Percentiles rank a stretch among this genome's conserved stretches.
phyloP scores from a whole-genome alignment of 2,797 vertebrate genomes.

The Rachycentron canadum region DNA sequence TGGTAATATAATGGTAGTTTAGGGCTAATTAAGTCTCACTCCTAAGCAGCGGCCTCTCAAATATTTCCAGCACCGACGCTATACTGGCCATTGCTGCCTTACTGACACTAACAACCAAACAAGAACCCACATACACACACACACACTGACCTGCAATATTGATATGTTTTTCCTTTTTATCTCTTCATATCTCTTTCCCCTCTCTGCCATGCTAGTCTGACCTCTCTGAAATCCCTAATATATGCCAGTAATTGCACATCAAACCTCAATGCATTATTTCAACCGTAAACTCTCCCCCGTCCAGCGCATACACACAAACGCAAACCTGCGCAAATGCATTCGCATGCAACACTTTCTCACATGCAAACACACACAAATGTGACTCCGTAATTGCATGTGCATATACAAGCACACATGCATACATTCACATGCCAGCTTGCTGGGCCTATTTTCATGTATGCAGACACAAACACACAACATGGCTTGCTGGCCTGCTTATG shows the following conservation, averaged over 20 bases:
- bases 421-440: conserved; percentile 44
- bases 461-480: conserved; percentile 51
- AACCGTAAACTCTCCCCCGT: conserved; percentile 38
- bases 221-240: conserved; percentile 95
- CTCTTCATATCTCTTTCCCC: conserved; percentile 88
- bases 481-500: conserved; percentile 57
- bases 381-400: conserved; percentile 59
- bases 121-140: neutral
- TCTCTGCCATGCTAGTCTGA: conserved; percentile 81
- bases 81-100: conserved; percentile 2
- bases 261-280: conserved; percentile 93
- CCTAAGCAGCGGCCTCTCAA: conserved; percentile 84
- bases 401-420: conserved; percentile 60
- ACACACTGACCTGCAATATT: conserved; percentile 82
- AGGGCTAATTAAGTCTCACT: conserved; percentile 10
- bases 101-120: conserved; percentile 13
- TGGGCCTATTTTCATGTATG: conserved; percentile 42
- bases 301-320: conserved; percentile 30
- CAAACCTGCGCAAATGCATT: conserved; percentile 26
- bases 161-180: conserved; percentile 92
- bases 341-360: conserved; percentile 21
- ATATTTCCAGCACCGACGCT: neutral
- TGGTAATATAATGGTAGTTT: neutral
- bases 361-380: conserved; percentile 45
- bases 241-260: conserved; percentile 94